Evolutionary conservation across 2,113 vertebrate species (phyloP), one percentile per base, ranked within the genome.

Genomic region (Cranoglanis bouderius): DNA sequence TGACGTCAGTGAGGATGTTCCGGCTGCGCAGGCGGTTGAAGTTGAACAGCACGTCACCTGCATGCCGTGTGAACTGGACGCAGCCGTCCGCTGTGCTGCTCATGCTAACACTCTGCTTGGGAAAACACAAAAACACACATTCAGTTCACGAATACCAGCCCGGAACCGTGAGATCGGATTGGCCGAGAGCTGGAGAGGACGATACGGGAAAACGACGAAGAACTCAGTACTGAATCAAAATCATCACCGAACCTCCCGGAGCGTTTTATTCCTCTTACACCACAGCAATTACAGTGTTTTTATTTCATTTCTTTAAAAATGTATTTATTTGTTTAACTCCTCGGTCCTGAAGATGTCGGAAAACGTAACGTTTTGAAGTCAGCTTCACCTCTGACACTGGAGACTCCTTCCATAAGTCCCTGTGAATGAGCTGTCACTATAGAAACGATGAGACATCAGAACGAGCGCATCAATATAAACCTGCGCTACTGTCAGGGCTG

Each of bases 1-100:
- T 97, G 1, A 99, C 98, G 1, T 99, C 98, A 0, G 97, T 99
- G 91, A 99, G 93, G 91, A 99, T 96, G 89, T 98, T 97, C 26
- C 98, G 94, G 94, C 96, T 98, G 75, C 98, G 96, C 40, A 99
- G 97, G 59, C 97, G 96, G 94, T 99, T 98, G 87, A 99, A 97
- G 88, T 99, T 99, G 92, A 99, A 97, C 86, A 99, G 96, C 78
- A 99, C 97, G 0, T 99, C 98, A 0, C 97, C 97, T 0, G 98
- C 97, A 0, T 99, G 98, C 80, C 98, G 97, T 8, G 97, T 99
- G 93, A 99, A 99, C 93, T 98, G 98, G 94, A 99, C 97, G 93
- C 98, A 99, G 94, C 97, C 98, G 92, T 99, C 97, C 91, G 96
- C 95, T 1, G 96, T 94, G 0, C 95, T 96, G 92, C 97, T 97